phyloP scores from a whole-genome alignment of 2,888 invertebrate species.

The Gnatocerus cornutus region DNA sequence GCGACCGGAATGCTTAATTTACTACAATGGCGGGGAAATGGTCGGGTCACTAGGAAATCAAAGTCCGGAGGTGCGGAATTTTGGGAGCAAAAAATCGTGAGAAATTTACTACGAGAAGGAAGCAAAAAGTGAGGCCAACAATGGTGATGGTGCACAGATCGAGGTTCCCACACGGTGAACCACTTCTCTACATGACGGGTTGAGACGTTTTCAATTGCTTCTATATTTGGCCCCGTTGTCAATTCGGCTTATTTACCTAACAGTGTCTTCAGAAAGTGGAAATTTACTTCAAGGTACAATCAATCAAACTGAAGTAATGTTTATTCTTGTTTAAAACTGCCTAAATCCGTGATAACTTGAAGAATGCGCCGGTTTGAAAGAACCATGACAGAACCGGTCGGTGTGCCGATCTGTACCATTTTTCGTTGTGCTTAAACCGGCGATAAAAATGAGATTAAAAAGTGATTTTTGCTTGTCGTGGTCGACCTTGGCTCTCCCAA shows the following conservation, averaged over 20 bases:
- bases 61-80: background rate
- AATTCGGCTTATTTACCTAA: background rate
- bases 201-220: too few relatives aligned
- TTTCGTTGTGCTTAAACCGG: background rate
- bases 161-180: too few relatives aligned
- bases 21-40: conserved; percentile 25
- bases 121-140: too few relatives aligned
- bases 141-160: too few relatives aligned
- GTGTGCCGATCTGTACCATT: conserved; percentile 3
- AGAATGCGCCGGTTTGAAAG: too few relatives aligned
- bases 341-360: too few relatives aligned
- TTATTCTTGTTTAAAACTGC: too few relatives aligned
- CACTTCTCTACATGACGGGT: too few relatives aligned
- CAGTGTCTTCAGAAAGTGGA: background rate
- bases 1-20: conserved; percentile 43
- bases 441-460: conserved; percentile 24
- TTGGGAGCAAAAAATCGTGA: background rate
- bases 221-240: too few relatives aligned
- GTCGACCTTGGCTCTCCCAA: conserved; percentile 34
- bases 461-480: conserved; percentile 14
- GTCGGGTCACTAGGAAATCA: conserved; percentile 18
- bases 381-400: too few relatives aligned
- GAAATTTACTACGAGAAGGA: conserved; percentile 1
- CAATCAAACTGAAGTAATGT: too few relatives aligned
- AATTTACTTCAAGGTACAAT: background rate